These are phyloP conservation scores for Aplidium turbinatum DNA, from an alignment of 23 tunicate genomes.

Conservation along the genomic window DNA sequence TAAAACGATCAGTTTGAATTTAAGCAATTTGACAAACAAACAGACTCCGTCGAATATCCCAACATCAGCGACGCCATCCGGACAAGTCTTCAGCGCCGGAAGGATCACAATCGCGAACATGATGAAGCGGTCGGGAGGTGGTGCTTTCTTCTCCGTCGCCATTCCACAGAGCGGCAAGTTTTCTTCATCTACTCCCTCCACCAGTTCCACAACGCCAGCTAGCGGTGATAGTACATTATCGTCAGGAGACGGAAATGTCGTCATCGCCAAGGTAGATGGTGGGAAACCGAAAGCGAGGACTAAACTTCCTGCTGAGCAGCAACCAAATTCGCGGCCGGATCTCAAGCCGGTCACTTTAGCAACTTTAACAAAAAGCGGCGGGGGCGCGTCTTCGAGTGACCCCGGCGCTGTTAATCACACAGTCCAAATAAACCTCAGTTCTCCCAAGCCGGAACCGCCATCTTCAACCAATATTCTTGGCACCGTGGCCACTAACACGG, in stretches of 20 bases:
- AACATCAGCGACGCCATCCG: constrained; percentile 20
- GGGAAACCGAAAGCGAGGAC: constrained; percentile 10
- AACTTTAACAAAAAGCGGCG: not conserved
- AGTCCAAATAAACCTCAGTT: constrained; percentile 22
- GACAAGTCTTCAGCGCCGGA: constrained; percentile 23
- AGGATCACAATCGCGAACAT: constrained; percentile 51
- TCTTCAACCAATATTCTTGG: not conserved
- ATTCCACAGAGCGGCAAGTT: constrained; percentile 22
- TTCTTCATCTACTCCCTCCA: constrained; percentile 6
- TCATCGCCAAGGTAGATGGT: constrained; percentile 17
- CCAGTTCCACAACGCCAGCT: not conserved
- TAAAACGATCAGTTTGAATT: constrained; percentile 76
- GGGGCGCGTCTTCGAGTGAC: not conserved
- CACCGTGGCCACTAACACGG: constrained; percentile 23
- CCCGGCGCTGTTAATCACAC: constrained; percentile 35
- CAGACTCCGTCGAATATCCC: constrained; percentile 11
- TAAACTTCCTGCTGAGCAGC: not conserved
- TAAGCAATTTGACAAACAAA: constrained; percentile 36
- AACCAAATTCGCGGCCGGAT: constrained; percentile 3
- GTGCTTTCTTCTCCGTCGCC: constrained; percentile 36
- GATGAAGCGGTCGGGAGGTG: constrained; percentile 41
- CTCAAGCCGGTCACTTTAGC: constrained; percentile 8
- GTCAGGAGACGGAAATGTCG: constrained; percentile 17
- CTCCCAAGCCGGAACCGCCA: constrained; percentile 10
- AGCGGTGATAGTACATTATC: constrained; percentile 12